A percentile compares a stretch with the other conserved stretches of the same genome.
These are phyloP conservation scores for Ruditapes philippinarum DNA, from an alignment of 1,140 invertebrate species.

Conservation along the genomic window DNA sequence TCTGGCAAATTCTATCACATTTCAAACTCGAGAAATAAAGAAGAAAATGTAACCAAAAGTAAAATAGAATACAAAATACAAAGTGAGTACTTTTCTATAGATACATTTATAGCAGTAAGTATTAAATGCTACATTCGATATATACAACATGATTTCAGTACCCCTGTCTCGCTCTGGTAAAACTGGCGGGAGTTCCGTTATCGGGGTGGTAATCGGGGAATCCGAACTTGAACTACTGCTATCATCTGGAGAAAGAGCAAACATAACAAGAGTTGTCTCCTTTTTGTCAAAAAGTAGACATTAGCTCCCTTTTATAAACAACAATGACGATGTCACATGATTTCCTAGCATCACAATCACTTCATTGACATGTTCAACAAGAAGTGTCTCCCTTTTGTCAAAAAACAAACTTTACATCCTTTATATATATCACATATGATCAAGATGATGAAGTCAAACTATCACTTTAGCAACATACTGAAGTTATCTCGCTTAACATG, in stretches of 20 bases:
- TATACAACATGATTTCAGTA: conserved; percentile 63
- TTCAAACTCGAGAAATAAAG: not conserved
- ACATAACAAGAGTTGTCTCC: conserved; percentile 4
- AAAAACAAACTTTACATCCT: too few relatives aligned
- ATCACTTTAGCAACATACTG: too few relatives aligned
- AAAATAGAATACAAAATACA: not conserved
- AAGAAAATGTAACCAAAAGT: conserved; percentile 33
- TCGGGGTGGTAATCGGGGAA: conserved; percentile 60
- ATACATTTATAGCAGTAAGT: conserved; percentile 7
- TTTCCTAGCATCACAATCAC: too few relatives aligned
- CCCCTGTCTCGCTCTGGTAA: conserved; percentile 57
- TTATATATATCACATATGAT: too few relatives aligned
- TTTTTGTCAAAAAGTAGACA: not conserved
- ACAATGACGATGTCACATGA: too few relatives aligned
- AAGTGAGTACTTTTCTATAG: not conserved
- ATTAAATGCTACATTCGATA: conserved; percentile 16
- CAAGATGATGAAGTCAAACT: too few relatives aligned
- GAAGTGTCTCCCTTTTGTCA: too few relatives aligned
- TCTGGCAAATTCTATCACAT: too few relatives aligned
- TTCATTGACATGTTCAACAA: too few relatives aligned
- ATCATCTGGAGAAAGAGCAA: conserved; percentile 67
- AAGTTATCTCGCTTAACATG: too few relatives aligned
- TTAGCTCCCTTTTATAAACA: not conserved
- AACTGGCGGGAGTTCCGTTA: conserved; percentile 46
- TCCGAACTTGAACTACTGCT: conserved; percentile 56